These are phyloP conservation scores for Centropus unirufus DNA, from an alignment of 2,113 vertebrate species.

Conservation along the genomic window DNA sequence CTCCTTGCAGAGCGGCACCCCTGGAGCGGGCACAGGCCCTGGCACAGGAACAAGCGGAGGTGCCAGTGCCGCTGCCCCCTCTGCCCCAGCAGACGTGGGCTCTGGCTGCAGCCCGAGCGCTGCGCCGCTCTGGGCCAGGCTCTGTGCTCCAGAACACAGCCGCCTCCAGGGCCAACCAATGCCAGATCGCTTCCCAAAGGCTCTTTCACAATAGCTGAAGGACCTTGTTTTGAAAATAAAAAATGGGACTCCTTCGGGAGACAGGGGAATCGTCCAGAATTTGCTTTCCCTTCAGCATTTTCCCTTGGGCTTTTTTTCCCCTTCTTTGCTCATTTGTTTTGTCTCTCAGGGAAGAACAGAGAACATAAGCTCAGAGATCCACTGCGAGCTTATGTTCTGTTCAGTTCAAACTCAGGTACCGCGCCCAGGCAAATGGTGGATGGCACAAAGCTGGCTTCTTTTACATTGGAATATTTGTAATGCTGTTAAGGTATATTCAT, in stretches of 20 bases:
- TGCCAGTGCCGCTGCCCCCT: not conserved
- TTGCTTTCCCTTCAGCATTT: not conserved
- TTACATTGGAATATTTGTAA: not conserved
- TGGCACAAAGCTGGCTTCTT: conserved; percentile 6
- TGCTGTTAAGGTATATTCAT: not conserved
- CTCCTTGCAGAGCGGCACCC: not conserved
- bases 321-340: conserved; percentile 6
- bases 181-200: conserved; percentile 14
- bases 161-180: not conserved
- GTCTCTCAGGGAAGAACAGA: not conserved
- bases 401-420: not conserved
- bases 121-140: not conserved
- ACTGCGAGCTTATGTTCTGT: not conserved
- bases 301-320: not conserved
- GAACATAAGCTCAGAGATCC: not conserved
- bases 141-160: not conserved
- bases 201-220: conserved; percentile 1
- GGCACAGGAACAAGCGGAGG: not conserved
- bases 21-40: not conserved
- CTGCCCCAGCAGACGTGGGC: not conserved
- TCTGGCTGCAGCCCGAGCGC: not conserved
- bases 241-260: not conserved
- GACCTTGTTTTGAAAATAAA: conserved; percentile 49
- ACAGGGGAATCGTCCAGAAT: conserved; percentile 15
- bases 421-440: conserved; percentile 32